phyloP scores from a whole-genome alignment of 1,140 invertebrate species.

The Myzus persicae region DNA sequence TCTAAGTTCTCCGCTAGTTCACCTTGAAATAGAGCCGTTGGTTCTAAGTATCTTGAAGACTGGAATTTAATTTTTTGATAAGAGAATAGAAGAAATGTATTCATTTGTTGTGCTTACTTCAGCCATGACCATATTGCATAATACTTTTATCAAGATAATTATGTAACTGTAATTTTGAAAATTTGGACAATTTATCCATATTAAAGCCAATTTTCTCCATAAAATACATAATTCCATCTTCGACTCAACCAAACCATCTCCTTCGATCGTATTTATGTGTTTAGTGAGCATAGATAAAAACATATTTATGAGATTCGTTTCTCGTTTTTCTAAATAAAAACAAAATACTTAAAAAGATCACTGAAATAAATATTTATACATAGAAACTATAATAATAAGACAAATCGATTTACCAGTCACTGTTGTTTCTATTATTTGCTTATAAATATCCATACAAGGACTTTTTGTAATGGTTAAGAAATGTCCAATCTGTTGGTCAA shows the following conservation, averaged over 20 bases:
- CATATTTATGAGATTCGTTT: constrained; percentile 12
- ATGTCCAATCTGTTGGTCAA: constrained; percentile 77
- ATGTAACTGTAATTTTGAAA: constrained; percentile 80
- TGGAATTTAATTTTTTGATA: constrained; percentile 58
- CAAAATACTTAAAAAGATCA: neutral
- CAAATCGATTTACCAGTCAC: neutral
- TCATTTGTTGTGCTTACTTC: constrained; percentile 65
- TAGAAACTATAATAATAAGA: neutral
- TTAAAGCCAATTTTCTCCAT: constrained; percentile 78
- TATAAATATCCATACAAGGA: constrained; percentile 14
- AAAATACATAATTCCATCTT: constrained; percentile 72
- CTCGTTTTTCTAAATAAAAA: constrained; percentile 32
- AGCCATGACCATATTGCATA: constrained; percentile 80
- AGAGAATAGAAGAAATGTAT: neutral
- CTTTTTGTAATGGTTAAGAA: constrained; percentile 3
- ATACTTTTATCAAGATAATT: constrained; percentile 76
- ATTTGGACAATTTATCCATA: constrained; percentile 85
- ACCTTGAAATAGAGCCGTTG: constrained; percentile 74
- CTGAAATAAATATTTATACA: neutral
- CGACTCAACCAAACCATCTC: constrained; percentile 72
- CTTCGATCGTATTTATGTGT: neutral
- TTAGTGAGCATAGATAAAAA: constrained; percentile 7
- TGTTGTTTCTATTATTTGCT: neutral
- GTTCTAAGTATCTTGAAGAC: constrained; percentile 66
- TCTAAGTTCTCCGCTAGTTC: constrained; percentile 72